phyloP scores from a whole-genome alignment of 2,888 invertebrate species.

The Prosopocoilus inquinatus region DNA sequence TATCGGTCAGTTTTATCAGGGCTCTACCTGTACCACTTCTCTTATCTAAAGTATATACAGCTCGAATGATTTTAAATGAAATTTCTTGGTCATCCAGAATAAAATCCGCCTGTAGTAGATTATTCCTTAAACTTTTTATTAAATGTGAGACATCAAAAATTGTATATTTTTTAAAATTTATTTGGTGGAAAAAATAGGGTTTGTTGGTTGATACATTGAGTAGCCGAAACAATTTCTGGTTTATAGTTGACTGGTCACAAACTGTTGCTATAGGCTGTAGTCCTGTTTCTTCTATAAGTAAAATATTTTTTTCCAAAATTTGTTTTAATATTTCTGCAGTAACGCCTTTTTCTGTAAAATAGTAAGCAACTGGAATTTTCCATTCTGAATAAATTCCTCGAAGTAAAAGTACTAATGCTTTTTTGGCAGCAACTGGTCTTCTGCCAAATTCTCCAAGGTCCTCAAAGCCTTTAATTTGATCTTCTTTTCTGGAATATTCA shows the following conservation, averaged over 20 bases:
- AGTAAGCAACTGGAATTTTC: constrained; percentile 19
- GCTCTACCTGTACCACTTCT: constrained; percentile 7
- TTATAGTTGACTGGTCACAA: constrained; percentile 10
- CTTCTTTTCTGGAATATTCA: constrained; percentile 8
- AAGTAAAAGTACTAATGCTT: constrained; percentile 16
- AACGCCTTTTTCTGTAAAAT: constrained; percentile 3
- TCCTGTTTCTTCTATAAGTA: neutral
- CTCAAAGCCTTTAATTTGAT: constrained; percentile 17
- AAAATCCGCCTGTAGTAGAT: constrained; percentile 10
- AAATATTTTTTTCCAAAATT: constrained; percentile 1
- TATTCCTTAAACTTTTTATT: constrained; percentile 11
- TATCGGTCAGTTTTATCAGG: constrained; percentile 19
- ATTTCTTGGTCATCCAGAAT: constrained; percentile 2
- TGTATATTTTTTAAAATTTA: neutral
- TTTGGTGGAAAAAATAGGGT: constrained; percentile 4
- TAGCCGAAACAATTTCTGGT: constrained; percentile 2
- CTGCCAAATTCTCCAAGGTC: constrained; percentile 18
- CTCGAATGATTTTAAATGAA: constrained; percentile 7
- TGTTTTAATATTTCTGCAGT: neutral
- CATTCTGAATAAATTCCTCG: constrained; percentile 15
- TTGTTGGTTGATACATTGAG: neutral
- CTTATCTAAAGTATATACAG: constrained; percentile 9
- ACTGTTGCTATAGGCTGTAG: constrained; percentile 6
- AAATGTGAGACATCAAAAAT: constrained; percentile 14
- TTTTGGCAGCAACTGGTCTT: neutral